These are phyloP conservation scores for Sarcophaga subvicina DNA, from an alignment of 2,888 invertebrate species.

Conservation along the genomic window DNA sequence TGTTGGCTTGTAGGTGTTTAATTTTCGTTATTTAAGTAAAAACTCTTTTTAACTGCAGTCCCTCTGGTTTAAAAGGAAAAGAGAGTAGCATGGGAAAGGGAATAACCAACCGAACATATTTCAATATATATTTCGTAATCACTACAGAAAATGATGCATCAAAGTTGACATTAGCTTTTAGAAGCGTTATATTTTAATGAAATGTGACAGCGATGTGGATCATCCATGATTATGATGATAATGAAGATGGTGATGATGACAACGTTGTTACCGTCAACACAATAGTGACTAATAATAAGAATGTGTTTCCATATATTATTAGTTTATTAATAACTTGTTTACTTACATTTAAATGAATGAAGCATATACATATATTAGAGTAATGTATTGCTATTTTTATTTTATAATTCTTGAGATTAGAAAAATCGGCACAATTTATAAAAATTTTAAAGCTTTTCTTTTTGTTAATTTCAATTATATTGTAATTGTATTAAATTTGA, in stretches of 20 bases:
- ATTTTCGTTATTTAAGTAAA: neutral
- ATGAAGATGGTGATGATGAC: neutral
- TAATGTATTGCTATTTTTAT: neutral
- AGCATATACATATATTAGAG: too few species aligned
- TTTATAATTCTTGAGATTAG: neutral
- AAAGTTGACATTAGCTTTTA: constrained; percentile 19
- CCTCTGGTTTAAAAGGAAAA: constrained; percentile 6
- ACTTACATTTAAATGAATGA: constrained; percentile 37
- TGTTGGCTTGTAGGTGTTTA: constrained; percentile 1
- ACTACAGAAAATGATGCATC: constrained; percentile 32
- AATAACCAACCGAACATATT: neutral
- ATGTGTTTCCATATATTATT: neutral
- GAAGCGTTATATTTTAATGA: constrained; percentile 3
- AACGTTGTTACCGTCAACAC: neutral
- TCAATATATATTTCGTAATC: constrained; percentile 63
- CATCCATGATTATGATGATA: neutral
- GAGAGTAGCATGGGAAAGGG: neutral
- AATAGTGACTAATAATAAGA: constrained; percentile 27
- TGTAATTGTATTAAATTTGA: neutral
- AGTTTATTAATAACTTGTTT: constrained; percentile 10
- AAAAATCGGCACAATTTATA: constrained; percentile 6
- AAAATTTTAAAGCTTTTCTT: neutral
- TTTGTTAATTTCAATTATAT: too few species aligned
- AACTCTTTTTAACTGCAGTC: constrained; percentile 21
- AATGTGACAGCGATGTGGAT: neutral